Percentiles rank a stretch among this genome's conserved stretches.
Conservation (phyloP, 2,888 invertebrate genomes). For the Serripes groenlandicus region DNA sequence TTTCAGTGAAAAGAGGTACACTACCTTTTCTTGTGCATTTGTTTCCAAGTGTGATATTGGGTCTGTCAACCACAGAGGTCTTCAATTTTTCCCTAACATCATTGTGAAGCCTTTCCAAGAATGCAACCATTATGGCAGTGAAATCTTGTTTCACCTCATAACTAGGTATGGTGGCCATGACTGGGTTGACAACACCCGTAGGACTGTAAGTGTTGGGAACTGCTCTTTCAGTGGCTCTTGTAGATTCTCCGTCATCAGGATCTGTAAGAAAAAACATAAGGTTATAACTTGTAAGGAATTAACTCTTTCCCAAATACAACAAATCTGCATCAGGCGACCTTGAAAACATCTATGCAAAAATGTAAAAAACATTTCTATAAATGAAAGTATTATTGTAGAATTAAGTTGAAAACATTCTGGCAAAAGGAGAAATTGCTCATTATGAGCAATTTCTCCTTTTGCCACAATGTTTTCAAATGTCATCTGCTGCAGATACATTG, state of each 20-base stretch:
- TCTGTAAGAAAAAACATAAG: too few species aligned
- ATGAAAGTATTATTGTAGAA: too few species aligned
- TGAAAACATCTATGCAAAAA: too few species aligned
- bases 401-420: neutral
- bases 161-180: neutral
- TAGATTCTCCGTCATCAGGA: too few species aligned
- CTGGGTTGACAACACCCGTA: neutral
- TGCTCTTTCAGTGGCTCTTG: too few species aligned
- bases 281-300: too few species aligned
- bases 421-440: neutral
- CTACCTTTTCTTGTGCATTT: slow-evolving; percentile 58
- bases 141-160: neutral
- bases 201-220: neutral
- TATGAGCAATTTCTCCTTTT: neutral
- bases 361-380: too few species aligned
- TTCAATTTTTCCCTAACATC: slow-evolving; percentile 37
- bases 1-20: too few species aligned
- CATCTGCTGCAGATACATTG: neutral
- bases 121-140: slow-evolving; percentile 29
- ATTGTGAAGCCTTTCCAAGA: slow-evolving; percentile 33
- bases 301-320: neutral
- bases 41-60: slow-evolving; percentile 42
- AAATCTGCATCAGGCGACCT: too few species aligned
- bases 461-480: neutral
- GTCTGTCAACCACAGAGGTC: slow-evolving; percentile 38